These are phyloP conservation scores for Chiroxiphia lanceolata DNA, from an alignment of 2,797 vertebrate genomes.

Conservation along the genomic window DNA sequence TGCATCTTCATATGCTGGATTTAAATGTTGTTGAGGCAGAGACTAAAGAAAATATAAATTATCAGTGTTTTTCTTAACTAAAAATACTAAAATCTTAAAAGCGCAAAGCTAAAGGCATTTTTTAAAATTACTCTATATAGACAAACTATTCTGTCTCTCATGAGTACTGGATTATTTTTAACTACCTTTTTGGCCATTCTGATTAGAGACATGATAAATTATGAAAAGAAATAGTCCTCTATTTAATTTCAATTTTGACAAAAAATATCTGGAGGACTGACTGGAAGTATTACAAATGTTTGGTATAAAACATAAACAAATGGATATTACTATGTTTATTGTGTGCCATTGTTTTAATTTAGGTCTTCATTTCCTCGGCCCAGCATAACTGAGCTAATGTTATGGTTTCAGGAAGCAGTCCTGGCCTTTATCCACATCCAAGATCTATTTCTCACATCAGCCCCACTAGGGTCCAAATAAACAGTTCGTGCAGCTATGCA, in stretches of 20 bases:
- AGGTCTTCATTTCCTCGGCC: not conserved
- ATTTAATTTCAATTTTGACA: not conserved
- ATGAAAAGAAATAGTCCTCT: not conserved
- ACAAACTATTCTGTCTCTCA: not conserved
- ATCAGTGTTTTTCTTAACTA: constrained; percentile 1
- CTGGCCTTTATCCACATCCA: not conserved
- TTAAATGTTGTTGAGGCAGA: constrained; percentile 69
- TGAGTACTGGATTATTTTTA: not conserved
- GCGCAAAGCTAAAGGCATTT: not conserved
- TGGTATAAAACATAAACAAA: not conserved
- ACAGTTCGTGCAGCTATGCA: not conserved
- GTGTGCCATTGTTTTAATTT: not conserved
- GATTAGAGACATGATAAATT: not conserved
- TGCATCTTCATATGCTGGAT: constrained; percentile 87
- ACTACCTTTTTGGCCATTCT: not conserved
- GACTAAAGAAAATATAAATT: constrained; percentile 53
- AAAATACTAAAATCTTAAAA: not conserved
- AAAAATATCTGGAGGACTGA: not conserved
- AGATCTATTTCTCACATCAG: not conserved
- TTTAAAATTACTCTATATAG: not conserved
- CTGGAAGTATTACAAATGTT: not conserved
- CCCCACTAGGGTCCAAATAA: not conserved
- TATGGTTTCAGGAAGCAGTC: not conserved
- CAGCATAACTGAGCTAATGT: not conserved
- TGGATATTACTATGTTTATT: not conserved